Base-by-base conservation (phyloP, 92 coral and sea anemone species). In the Umimayanthus kanabou region DNA sequence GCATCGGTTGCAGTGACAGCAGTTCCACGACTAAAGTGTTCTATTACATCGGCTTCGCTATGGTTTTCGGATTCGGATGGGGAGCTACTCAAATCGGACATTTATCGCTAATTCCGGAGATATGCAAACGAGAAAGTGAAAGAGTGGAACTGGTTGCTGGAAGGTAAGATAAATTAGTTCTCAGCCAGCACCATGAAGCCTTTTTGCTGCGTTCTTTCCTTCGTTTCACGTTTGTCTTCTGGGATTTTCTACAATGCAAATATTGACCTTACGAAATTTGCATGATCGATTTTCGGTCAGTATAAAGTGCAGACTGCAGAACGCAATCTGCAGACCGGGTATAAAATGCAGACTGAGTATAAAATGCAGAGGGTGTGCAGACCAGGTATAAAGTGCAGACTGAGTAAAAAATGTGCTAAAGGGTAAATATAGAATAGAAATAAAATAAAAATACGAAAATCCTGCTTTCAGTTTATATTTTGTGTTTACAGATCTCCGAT, bases 81-180 rank as follows among this genome's bases (percentile, higher is more conserved):
- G 96, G 96, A 20, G 73, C 94, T 49, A 91, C 96, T 39, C 94
- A 93, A 65, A 89, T 93, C 69, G 96, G 94, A 23, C 96, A 93
- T 47, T 79, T 93, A 69, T 90, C 93, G 4, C 88, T 93, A 53
- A 93, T 93, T 57, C 94, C 96, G 57, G 94, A 93, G 77, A 93
- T 91, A 45, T 87, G 93, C 70, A 87, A 87, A 72, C 84, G 82
- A 23, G 88, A 88, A 39, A 89, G 88, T 74, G 96, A 93, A 39
- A 85, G 94, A 57, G 88, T 93, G 26, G 94, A 93, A 28, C 76
- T 93, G 15, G 88, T 87, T 28, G 96, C 96, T 5, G 90, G 89
- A 88, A 88, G 94, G 94, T 93, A 40, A 82, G 93, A 77, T 9
- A n/a, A 10, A 33, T 6, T 0, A 15, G 84, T 5, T 73, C 4